Conservation (phyloP, 1,140 invertebrate species). For the Dufourea novaeangliae region DNA sequence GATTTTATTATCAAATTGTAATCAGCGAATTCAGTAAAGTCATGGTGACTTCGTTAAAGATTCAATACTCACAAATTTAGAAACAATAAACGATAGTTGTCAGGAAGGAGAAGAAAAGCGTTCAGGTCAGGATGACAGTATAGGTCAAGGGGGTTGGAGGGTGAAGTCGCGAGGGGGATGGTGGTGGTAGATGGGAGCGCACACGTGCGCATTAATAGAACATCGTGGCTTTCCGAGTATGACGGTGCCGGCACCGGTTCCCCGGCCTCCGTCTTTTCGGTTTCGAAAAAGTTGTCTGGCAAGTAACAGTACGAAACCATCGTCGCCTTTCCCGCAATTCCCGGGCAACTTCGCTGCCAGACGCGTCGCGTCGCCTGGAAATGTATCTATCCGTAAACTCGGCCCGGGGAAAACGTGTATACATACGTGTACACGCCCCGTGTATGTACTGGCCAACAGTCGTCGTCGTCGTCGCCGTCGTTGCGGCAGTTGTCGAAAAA, state of each 20-base stretch:
- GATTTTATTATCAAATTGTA: neutral
- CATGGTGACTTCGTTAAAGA: no score
- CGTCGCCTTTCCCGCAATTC: slow-evolving; percentile 65
- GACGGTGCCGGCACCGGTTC: slow-evolving; percentile 30
- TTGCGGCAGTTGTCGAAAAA: slow-evolving; percentile 62
- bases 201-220: slow-evolving; percentile 73
- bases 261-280: slow-evolving; percentile 56
- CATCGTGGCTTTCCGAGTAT: slow-evolving; percentile 49
- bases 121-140: no score
- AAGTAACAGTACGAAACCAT: slow-evolving; percentile 64
- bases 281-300: slow-evolving; percentile 67
- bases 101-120: no score
- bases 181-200: slow-evolving; percentile 49
- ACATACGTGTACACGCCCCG: slow-evolving; percentile 44
- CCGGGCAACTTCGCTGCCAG: slow-evolving; percentile 73
- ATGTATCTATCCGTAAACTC: slow-evolving; percentile 77
- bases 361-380: slow-evolving; percentile 68
- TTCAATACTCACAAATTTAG: no score
- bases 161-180: slow-evolving; percentile 16
- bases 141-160: neutral
- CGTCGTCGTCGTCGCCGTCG: slow-evolving; percentile 51
- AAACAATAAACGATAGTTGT: no score
- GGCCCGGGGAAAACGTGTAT: no score
- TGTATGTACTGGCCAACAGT: slow-evolving; percentile 62
- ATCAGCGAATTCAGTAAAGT: no score